These are phyloP conservation scores for Solea senegalensis DNA, from an alignment of 2,113 vertebrate species.

Conservation along the genomic window DNA sequence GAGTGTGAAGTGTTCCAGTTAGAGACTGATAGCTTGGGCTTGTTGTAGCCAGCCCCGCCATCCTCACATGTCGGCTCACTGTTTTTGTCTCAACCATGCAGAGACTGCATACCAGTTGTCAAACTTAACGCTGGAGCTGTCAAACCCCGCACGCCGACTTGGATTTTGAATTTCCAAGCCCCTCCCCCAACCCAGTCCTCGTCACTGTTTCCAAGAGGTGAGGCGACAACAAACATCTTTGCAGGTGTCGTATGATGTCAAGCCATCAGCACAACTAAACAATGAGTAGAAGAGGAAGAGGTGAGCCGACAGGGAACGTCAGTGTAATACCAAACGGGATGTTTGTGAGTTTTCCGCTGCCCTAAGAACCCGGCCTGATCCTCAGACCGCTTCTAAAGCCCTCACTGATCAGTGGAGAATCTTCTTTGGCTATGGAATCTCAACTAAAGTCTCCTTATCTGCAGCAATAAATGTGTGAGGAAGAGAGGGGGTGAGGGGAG, in stretches of 20 bases:
- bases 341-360: slow-evolving; percentile 9
- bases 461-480: slow-evolving; percentile 59
- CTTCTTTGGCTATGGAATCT: slow-evolving; percentile 57
- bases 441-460: slow-evolving; percentile 66
- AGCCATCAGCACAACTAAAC: not conserved
- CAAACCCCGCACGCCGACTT: slow-evolving; percentile 15
- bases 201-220: not conserved
- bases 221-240: slow-evolving; percentile 7
- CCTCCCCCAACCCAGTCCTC: slow-evolving; percentile 10
- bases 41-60: slow-evolving; percentile 9
- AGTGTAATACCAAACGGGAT: slow-evolving; percentile 18
- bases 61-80: slow-evolving; percentile 28
- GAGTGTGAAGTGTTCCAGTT: slow-evolving; percentile 35
- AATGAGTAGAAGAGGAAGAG: slow-evolving; percentile 11
- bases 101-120: slow-evolving; percentile 50
- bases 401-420: slow-evolving; percentile 59
- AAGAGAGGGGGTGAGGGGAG: slow-evolving; percentile 11
- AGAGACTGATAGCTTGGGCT: slow-evolving; percentile 45
- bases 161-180: slow-evolving; percentile 9
- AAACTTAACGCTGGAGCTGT: slow-evolving; percentile 45
- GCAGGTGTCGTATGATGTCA: not conserved
- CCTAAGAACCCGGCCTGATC: slow-evolving; percentile 25
- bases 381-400: slow-evolving; percentile 55
- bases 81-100: slow-evolving; percentile 28
- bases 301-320: not conserved